These are phyloP conservation scores for Pterostichus niger DNA, from an alignment of 2,888 invertebrate species.

Conservation along the genomic window DNA sequence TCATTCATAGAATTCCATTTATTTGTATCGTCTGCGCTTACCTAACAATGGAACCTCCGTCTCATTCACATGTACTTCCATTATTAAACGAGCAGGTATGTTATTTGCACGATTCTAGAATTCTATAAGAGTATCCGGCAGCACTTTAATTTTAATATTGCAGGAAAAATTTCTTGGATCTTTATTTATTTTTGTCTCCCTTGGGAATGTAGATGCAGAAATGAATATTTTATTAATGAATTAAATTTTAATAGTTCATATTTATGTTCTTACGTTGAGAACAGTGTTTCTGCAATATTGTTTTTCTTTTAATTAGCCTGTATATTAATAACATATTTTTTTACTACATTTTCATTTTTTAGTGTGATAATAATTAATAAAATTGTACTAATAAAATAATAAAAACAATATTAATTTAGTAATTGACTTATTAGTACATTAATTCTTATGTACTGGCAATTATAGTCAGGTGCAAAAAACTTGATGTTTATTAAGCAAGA, in stretches of 20 bases:
- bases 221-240: neutral
- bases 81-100: slow-evolving; percentile 22
- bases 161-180: neutral
- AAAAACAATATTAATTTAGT: too few relatives aligned
- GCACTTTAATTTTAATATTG: slow-evolving; percentile 4
- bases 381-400: too few relatives aligned
- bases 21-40: slow-evolving; percentile 38
- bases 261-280: neutral
- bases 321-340: too few relatives aligned
- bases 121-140: neutral
- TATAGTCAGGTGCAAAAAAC: too few relatives aligned
- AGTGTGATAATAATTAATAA: too few relatives aligned
- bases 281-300: neutral
- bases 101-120: slow-evolving; percentile 18
- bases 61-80: slow-evolving; percentile 25
- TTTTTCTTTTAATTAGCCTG: neutral
- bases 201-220: neutral
- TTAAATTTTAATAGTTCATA: neutral
- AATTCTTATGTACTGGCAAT: too few relatives aligned
- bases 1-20: slow-evolving; percentile 45
- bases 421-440: too few relatives aligned
- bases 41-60: slow-evolving; percentile 16
- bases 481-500: too few relatives aligned
- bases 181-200: neutral
- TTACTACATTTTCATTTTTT: too few relatives aligned